Conservation (phyloP, 2,888 invertebrate genomes). For the Gortyna flavago region DNA sequence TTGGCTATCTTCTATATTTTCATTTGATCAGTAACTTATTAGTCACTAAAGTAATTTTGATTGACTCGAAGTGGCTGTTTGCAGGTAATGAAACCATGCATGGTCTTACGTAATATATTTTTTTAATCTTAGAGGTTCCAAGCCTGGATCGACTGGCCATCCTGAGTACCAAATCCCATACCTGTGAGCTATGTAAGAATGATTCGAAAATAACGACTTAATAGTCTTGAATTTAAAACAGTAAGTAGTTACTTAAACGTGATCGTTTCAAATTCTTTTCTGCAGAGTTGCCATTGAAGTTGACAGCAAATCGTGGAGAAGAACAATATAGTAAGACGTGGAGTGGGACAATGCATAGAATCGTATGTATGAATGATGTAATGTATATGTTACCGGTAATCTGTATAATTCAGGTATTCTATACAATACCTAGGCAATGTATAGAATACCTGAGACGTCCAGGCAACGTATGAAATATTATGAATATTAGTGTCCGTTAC, state of each 20-base stretch:
- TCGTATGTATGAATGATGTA: conserved; percentile 7
- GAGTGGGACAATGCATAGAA: conserved; percentile 22
- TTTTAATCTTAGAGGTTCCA: not conserved
- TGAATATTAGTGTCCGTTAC: too few relatives aligned
- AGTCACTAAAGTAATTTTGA: not conserved
- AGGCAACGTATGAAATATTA: too few relatives aligned
- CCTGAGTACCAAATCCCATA: not conserved
- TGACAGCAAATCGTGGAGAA: conserved; percentile 48
- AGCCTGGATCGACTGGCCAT: not conserved
- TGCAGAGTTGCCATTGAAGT: conserved; percentile 22
- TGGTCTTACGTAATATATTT: too few relatives aligned
- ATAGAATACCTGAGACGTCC: too few relatives aligned
- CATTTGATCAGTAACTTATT: not conserved
- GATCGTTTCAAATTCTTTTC: conserved; percentile 25
- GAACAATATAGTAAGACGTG: conserved; percentile 44
- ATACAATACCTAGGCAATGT: too few relatives aligned
- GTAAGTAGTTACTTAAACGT: conserved; percentile 19
- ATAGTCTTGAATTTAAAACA: conserved; percentile 15
- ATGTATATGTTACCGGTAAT: too few relatives aligned
- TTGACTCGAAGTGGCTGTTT: not conserved
- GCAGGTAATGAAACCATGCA: not conserved
- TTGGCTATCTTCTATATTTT: not conserved
- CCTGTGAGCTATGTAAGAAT: not conserved
- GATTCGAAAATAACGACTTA: not conserved
- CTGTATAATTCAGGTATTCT: too few relatives aligned